Conservation (phyloP, 2,888 invertebrate genomes). For the Rotaria sp. region DNA sequence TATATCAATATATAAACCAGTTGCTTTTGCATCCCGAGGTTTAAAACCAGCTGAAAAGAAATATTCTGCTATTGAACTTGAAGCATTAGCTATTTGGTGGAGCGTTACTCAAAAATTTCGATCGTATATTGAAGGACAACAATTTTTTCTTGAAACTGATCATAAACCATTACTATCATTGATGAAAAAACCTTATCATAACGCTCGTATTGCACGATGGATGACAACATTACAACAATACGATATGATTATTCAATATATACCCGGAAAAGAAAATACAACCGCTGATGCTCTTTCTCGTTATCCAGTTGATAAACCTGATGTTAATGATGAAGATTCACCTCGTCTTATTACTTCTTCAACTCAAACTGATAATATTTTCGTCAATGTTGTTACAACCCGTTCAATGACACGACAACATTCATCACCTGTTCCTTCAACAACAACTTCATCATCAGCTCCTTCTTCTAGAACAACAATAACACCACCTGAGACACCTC, state of each 20-base stretch:
- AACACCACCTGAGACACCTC: too few relatives aligned
- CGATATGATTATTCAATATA: background rate
- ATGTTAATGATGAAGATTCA: background rate
- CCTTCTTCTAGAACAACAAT: too few relatives aligned
- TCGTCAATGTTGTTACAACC: background rate
- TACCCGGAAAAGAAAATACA: background rate
- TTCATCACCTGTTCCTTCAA: too few relatives aligned
- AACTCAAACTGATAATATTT: background rate
- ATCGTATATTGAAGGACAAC: background rate
- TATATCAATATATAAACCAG: background rate
- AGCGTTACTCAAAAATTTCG: background rate
- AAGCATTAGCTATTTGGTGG: constrained; percentile 23
- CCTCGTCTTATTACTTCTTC: background rate
- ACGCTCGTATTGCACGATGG: background rate
- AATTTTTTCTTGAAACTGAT: constrained; percentile 19
- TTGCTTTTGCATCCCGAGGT: background rate
- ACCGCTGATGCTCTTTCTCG: background rate
- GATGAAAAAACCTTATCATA: background rate
- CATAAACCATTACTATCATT: constrained; percentile 8
- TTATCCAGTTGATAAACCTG: constrained; percentile 4
- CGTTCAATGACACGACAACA: background rate
- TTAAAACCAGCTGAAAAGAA: background rate
- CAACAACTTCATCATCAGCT: background rate
- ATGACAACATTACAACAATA: constrained; percentile 1
- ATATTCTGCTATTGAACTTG: background rate